A percentile compares a stretch with the other conserved stretches of the same genome.
Evolutionary conservation across 2,888 invertebrate species (phyloP).

Genomic region (Drosophila nigritarsus): DNA sequence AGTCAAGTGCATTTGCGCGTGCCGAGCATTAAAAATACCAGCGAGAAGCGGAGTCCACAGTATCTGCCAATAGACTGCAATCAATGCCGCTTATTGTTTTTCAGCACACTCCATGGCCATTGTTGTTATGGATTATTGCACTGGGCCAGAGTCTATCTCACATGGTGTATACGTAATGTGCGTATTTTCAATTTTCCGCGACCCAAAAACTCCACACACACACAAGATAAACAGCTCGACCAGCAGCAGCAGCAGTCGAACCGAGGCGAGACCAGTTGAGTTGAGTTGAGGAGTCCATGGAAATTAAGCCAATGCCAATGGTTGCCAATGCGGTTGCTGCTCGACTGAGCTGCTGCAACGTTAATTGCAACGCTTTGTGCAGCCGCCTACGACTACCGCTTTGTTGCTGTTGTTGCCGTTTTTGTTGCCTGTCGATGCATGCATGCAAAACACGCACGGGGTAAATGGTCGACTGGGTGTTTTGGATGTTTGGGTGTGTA

Average conservation of each 20-base stretch:
- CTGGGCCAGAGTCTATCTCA: slow-evolving; percentile 38
- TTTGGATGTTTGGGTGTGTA: slow-evolving; percentile 9
- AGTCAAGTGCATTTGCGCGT: slow-evolving; percentile 69
- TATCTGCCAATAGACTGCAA: slow-evolving; percentile 53
- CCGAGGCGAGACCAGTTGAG: slow-evolving; percentile 13
- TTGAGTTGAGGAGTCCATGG: slow-evolving; percentile 57
- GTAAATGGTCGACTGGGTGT: slow-evolving; percentile 7
- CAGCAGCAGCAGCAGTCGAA: slow-evolving; percentile 25
- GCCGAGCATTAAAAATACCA: slow-evolving; percentile 60
- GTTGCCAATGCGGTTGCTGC: slow-evolving; percentile 65
- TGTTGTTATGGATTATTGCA: slow-evolving; percentile 75
- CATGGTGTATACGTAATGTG: slow-evolving; percentile 61
- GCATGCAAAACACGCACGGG: slow-evolving; percentile 61
- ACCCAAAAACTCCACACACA: slow-evolving; percentile 62
- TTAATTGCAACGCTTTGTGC: slow-evolving; percentile 77
- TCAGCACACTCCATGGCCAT: slow-evolving; percentile 45
- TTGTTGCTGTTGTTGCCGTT: slow-evolving; percentile 18
- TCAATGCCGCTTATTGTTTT: slow-evolving; percentile 66
- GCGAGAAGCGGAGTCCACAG: slow-evolving; percentile 20
- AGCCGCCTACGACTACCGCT: slow-evolving; percentile 39
- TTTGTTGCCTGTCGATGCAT: slow-evolving; percentile 48
- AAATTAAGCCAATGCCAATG: slow-evolving; percentile 78
- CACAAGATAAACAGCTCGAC: slow-evolving; percentile 68
- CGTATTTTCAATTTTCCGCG: slow-evolving; percentile 71
- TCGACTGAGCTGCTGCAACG: slow-evolving; percentile 72